Percentiles rank a stretch among this genome's conserved stretches.
phyloP scores from a whole-genome alignment of 2,113 vertebrate genomes.

The Chaenogobius annularis region DNA sequence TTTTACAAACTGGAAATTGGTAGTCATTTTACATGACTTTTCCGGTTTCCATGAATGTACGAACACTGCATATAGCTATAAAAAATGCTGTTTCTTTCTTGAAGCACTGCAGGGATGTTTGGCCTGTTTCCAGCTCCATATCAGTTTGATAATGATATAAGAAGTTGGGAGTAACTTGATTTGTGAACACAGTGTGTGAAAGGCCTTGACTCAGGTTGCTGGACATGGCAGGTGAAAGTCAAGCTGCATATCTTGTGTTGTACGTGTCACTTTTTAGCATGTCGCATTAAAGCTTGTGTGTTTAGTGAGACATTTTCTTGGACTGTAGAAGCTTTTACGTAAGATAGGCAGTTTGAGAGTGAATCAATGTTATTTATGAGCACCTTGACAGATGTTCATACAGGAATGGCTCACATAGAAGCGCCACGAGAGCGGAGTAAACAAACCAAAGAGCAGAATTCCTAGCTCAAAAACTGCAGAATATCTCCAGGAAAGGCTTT shows the following conservation, averaged over 20 bases:
- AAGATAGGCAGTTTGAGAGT: conserved; percentile 37
- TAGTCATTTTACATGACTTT: too few relatives aligned
- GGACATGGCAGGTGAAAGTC: conserved; percentile 33
- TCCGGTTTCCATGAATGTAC: too few relatives aligned
- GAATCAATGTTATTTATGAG: conserved; percentile 59
- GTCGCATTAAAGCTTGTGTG: conserved; percentile 24
- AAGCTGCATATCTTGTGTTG: not conserved
- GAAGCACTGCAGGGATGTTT: conserved; percentile 40
- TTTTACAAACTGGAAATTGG: too few relatives aligned
- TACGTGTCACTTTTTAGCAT: conserved; percentile 43
- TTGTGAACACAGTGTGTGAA: conserved; percentile 32
- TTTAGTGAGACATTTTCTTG: conserved; percentile 36
- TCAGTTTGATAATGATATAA: conserved; percentile 11
- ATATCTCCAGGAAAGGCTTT: conserved; percentile 12
- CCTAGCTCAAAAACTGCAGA: conserved; percentile 33
- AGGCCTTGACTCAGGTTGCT: not conserved
- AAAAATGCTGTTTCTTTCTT: not conserved
- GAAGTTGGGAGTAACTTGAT: conserved; percentile 28
- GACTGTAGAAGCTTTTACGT: conserved; percentile 16
- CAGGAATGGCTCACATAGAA: conserved; percentile 39
- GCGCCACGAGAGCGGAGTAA: conserved; percentile 51
- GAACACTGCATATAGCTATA: not conserved
- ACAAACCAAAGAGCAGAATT: conserved; percentile 48
- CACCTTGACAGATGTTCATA: conserved; percentile 49
- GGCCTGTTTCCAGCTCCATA: conserved; percentile 45